phyloP scores from a whole-genome alignment of 1,140 invertebrate species.

The Rhyzopertha dominica region DNA sequence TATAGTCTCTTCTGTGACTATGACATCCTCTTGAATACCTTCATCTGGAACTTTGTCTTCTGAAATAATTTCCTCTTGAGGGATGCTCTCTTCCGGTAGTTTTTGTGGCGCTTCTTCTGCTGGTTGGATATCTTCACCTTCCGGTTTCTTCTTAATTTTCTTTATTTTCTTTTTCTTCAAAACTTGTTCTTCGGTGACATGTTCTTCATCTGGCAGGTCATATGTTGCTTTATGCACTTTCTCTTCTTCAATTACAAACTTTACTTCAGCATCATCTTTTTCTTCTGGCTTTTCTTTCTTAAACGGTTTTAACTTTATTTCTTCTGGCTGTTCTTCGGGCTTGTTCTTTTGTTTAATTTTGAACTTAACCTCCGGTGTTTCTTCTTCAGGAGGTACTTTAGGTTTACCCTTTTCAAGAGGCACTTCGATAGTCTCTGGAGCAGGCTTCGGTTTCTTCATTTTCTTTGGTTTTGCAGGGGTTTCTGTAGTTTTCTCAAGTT shows the following conservation, averaged over 20 bases:
- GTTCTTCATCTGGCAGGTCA: slow-evolving; percentile 33
- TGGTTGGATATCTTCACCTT: slow-evolving; percentile 21
- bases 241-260: slow-evolving; percentile 10
- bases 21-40: slow-evolving; percentile 46
- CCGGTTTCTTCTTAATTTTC: slow-evolving; percentile 37
- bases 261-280: slow-evolving; percentile 11
- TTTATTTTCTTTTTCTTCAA: slow-evolving; percentile 31
- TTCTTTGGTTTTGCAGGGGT: slow-evolving; percentile 11
- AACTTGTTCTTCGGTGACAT: slow-evolving; percentile 22
- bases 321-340: slow-evolving; percentile 45
- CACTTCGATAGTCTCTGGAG: slow-evolving; percentile 22
- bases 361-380: slow-evolving; percentile 48
- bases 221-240: slow-evolving; percentile 8
- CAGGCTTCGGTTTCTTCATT: slow-evolving; percentile 19
- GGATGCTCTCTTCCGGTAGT: slow-evolving; percentile 3
- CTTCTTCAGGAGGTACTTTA: slow-evolving; percentile 23
- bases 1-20: slow-evolving; percentile 46
- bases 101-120: slow-evolving; percentile 23
- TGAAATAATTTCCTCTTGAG: too few species aligned
- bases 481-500: slow-evolving; percentile 18
- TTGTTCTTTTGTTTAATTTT: slow-evolving; percentile 48
- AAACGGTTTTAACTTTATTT: slow-evolving; percentile 45
- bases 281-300: slow-evolving; percentile 42
- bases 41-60: too few species aligned
- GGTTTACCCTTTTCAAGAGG: slow-evolving; percentile 16